Evolutionary conservation across 2,888 invertebrate genomes (phyloP).

Genomic region (Acronicta leporina): DNA sequence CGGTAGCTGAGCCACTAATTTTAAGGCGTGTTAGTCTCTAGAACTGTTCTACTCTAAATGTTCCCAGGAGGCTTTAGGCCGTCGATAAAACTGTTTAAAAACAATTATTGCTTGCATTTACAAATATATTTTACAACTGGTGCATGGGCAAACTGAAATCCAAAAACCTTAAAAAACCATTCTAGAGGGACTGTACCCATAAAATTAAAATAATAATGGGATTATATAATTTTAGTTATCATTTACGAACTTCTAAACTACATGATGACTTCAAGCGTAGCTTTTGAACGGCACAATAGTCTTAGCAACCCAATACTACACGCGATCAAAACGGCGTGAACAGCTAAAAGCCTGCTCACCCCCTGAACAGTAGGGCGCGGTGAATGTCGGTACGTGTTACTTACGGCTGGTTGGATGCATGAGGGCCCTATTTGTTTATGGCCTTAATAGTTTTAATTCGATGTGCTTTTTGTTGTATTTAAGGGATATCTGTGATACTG

Average conservation of each 20-base stretch:
- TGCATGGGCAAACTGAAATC: too few species aligned
- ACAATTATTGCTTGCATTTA: too few species aligned
- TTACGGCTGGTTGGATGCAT: slow-evolving; percentile 46
- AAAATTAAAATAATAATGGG: too few species aligned
- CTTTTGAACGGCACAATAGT: slow-evolving; percentile 28
- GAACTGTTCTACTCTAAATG: too few species aligned
- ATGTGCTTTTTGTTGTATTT: slow-evolving; percentile 41
- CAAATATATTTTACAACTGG: too few species aligned
- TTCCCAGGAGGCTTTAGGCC: too few species aligned
- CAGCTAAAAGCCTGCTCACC: slow-evolving; percentile 43
- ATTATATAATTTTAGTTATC: slow-evolving; percentile 1
- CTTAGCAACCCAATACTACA: slow-evolving; percentile 53
- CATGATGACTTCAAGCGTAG: slow-evolving; percentile 35
- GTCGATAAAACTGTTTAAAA: too few species aligned
- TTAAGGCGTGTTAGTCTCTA: background rate
- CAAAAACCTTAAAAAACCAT: too few species aligned
- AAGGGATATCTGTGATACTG: background rate
- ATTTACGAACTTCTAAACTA: slow-evolving; percentile 3
- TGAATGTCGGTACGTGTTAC: slow-evolving; percentile 57
- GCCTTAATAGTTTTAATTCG: slow-evolving; percentile 40
- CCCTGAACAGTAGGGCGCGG: slow-evolving; percentile 29
- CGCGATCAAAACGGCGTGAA: slow-evolving; percentile 59
- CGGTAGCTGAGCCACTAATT: background rate
- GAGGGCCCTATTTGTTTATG: slow-evolving; percentile 47
- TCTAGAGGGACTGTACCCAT: too few species aligned